A percentile compares a stretch with the other conserved stretches of the same genome.
phyloP scores from a whole-genome alignment of 2,888 invertebrate species.

The Pilophorus perplexus region DNA sequence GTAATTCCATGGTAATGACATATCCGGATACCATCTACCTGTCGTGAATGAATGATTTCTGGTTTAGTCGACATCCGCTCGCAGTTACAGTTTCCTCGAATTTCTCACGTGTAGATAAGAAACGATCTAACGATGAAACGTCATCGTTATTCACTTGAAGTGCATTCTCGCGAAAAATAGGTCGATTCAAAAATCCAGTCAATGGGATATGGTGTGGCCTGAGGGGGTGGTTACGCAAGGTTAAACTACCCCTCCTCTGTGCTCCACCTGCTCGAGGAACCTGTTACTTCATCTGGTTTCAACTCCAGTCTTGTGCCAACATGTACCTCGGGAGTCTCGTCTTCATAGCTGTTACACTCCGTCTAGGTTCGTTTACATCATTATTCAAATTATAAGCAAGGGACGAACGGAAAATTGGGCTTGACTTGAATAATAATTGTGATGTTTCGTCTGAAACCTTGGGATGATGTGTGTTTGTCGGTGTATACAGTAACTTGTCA shows the following conservation, averaged over 20 bases:
- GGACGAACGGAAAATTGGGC: not conserved
- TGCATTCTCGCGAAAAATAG: no score
- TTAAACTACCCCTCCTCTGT: not conserved
- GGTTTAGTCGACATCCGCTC: no score
- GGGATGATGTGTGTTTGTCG: no score
- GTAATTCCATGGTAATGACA: no score
- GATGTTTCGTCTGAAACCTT: no score
- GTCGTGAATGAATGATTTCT: no score
- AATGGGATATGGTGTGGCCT: not conserved
- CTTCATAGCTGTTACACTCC: constrained; percentile 31
- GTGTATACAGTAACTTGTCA: no score
- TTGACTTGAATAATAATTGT: no score
- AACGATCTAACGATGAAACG: not conserved
- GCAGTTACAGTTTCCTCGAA: no score
- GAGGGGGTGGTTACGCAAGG: constrained; percentile 32
- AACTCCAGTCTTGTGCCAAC: constrained; percentile 32
- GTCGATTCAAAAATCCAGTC: not conserved
- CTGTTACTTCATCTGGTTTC: constrained; percentile 23
- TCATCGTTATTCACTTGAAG: no score
- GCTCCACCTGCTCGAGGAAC: constrained; percentile 7
- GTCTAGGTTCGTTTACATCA: constrained; percentile 14
- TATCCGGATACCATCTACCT: no score
- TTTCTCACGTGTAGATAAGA: not conserved
- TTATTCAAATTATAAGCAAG: not conserved
- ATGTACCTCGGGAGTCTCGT: constrained; percentile 37